phyloP scores from a whole-genome alignment of 1,140 invertebrate genomes.

The Nebria ingens region DNA sequence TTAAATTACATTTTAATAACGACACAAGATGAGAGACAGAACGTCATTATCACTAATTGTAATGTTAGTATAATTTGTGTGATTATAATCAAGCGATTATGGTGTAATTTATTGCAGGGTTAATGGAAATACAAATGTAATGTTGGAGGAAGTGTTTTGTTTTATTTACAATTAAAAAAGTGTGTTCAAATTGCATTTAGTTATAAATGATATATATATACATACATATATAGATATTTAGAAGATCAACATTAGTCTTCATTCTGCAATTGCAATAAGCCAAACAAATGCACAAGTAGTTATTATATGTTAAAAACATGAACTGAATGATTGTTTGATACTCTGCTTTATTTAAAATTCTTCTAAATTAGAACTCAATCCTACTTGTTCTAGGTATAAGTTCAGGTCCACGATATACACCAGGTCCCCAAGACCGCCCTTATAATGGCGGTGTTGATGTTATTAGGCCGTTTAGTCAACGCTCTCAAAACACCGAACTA shows the following conservation, averaged over 20 bases:
- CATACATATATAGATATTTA: too few species aligned
- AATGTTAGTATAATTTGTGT: neutral
- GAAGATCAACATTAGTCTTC: too few species aligned
- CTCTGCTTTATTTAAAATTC: too few species aligned
- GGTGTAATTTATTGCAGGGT: neutral
- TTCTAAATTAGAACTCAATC: too few species aligned
- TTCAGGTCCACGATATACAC: constrained; percentile 52
- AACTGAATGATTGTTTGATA: too few species aligned
- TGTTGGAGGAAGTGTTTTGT: too few species aligned
- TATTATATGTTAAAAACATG: too few species aligned
- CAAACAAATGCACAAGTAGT: too few species aligned
- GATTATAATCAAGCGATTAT: neutral
- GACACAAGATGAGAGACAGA: neutral
- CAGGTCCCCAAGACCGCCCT: constrained; percentile 67
- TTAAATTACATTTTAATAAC: constrained; percentile 5
- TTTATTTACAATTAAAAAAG: too few species aligned
- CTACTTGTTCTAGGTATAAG: constrained; percentile 43
- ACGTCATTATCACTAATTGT: neutral
- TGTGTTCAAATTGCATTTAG: too few species aligned
- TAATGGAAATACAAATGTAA: neutral
- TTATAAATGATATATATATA: too few species aligned
- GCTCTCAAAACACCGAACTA: constrained; percentile 14
- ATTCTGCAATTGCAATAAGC: too few species aligned
- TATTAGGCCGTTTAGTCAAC: constrained; percentile 15
- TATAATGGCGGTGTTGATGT: constrained; percentile 31